Conservation (phyloP, 1,140 invertebrate genomes). For the Drosophila mojavensis region DNA sequence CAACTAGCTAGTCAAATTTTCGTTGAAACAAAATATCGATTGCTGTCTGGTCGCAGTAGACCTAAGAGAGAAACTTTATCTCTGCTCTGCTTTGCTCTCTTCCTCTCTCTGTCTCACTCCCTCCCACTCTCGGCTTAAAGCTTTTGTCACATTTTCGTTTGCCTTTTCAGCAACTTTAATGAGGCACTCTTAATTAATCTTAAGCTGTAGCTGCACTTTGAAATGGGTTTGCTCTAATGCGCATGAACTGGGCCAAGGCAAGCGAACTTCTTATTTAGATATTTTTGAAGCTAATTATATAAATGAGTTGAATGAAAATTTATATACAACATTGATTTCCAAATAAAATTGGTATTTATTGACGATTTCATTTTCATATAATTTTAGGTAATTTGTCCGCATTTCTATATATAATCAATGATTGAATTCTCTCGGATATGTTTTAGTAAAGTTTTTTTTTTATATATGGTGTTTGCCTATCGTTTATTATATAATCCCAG, state of each 20-base stretch:
- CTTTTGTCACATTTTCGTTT: slow-evolving; percentile 14
- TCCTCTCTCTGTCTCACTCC: background rate
- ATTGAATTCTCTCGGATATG: slow-evolving; percentile 1
- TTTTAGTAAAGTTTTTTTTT: slow-evolving; percentile 15
- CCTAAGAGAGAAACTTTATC: too few species aligned
- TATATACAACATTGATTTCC: too few species aligned
- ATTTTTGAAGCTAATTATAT: background rate
- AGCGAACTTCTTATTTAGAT: background rate
- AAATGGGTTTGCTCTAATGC: slow-evolving; percentile 15
- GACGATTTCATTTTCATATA: too few species aligned
- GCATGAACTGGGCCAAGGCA: slow-evolving; percentile 1
- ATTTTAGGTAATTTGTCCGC: background rate
- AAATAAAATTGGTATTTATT: too few species aligned
- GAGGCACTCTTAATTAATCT: slow-evolving; percentile 30
- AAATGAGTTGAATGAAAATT: too few species aligned
- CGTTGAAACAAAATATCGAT: slow-evolving; percentile 6
- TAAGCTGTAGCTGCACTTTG: slow-evolving; percentile 21
- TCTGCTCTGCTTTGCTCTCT: too few species aligned
- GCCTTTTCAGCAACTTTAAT: slow-evolving; percentile 25
- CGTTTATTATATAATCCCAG: slow-evolving; percentile 11
- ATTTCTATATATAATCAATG: background rate
- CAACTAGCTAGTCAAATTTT: background rate
- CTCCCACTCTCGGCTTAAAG: slow-evolving; percentile 2
- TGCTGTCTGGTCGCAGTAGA: slow-evolving; percentile 1
- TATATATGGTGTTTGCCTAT: slow-evolving; percentile 1